phyloP scores from a whole-genome alignment of 2,113 vertebrate genomes.

The Passer montanus region DNA sequence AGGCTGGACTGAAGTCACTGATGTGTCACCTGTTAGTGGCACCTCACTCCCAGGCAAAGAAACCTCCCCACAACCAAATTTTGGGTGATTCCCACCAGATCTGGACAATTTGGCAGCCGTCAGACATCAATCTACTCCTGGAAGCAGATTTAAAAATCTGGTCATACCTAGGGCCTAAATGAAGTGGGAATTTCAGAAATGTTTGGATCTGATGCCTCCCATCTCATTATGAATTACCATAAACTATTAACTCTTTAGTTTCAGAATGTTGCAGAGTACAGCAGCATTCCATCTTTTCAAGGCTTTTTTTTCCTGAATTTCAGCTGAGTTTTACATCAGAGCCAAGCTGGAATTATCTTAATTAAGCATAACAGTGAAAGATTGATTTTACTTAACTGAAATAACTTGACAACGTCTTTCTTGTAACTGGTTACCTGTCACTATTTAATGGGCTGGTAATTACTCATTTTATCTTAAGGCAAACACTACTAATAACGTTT shows the following conservation, averaged over 20 bases:
- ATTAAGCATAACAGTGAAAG: not conserved
- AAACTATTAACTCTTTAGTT: not conserved
- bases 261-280: not conserved
- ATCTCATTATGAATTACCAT: not conserved
- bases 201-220: not conserved
- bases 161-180: not conserved
- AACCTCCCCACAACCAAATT: not conserved
- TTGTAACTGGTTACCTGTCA: conserved; percentile 23
- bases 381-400: not conserved
- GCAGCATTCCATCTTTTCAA: not conserved
- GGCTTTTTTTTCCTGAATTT: not conserved
- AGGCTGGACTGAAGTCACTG: too few species aligned
- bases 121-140: not conserved
- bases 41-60: not conserved
- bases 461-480: conserved; percentile 51
- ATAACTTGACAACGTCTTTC: conserved; percentile 19
- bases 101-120: not conserved
- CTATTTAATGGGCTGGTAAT: conserved; percentile 46
- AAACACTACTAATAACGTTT: conserved; percentile 31
- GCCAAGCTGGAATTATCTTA: not conserved
- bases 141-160: not conserved
- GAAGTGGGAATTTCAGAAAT: not conserved
- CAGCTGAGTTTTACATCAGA: not conserved
- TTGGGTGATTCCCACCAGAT: not conserved
- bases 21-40: accelerated